Percentiles rank a stretch among this genome's conserved stretches.
Evolutionary conservation across 2,113 vertebrate genomes (phyloP).

Genomic region (Rhinolophus ferrumequinum): DNA sequence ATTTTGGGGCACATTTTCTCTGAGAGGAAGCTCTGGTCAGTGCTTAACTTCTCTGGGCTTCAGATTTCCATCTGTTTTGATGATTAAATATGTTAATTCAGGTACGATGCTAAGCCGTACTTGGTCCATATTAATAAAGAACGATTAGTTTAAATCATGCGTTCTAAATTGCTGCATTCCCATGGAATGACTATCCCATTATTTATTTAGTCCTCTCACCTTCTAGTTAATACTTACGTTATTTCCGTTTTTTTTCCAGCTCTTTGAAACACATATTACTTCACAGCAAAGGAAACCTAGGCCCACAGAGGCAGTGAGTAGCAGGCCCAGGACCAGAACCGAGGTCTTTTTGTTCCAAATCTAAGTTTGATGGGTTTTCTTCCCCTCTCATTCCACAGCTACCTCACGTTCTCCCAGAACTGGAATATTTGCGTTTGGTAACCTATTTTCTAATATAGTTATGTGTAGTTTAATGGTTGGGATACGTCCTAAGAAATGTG

Average conservation of each 20-base stretch:
- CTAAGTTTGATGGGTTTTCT: not conserved
- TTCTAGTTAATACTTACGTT: not conserved
- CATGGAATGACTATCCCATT: too few species aligned
- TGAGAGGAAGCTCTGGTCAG: not conserved
- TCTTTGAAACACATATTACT: not conserved
- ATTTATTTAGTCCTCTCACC: not conserved
- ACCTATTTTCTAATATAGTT: not conserved
- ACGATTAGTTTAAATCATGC: not conserved
- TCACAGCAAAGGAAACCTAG: not conserved
- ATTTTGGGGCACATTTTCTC: slow-evolving; percentile 2
- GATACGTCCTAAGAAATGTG: not conserved
- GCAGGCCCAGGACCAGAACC: not conserved
- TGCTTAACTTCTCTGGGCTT: not conserved
- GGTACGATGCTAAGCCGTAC: not conserved
- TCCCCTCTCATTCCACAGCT: not conserved
- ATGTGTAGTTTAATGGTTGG: not conserved
- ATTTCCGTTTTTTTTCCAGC: not conserved
- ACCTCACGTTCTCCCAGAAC: not conserved
- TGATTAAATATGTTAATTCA: not conserved
- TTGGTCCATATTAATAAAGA: not conserved
- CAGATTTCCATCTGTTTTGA: not conserved
- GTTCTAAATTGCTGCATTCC: not conserved
- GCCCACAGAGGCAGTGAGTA: not conserved
- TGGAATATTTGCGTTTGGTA: not conserved
- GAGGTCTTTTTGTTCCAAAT: not conserved